These are phyloP conservation scores for Diachasma alloeum DNA, from an alignment of 1,140 invertebrate species.

Conservation along the genomic window DNA sequence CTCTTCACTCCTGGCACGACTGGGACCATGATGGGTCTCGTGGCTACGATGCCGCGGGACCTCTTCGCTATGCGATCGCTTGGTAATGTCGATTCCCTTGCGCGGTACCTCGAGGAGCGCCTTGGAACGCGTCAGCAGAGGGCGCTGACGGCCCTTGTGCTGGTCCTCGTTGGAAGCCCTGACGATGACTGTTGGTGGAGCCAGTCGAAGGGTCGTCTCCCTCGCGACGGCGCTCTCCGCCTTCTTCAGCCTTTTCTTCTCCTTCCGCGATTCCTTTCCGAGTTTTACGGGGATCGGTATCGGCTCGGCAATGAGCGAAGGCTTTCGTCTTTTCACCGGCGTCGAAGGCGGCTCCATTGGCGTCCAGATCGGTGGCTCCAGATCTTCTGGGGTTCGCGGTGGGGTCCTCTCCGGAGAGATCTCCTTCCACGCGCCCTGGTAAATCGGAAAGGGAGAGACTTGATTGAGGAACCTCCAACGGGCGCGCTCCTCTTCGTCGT, in stretches of 20 bases:
- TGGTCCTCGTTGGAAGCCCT: conserved; percentile 55
- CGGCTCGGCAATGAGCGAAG: conserved; percentile 35
- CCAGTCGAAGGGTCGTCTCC: conserved; percentile 26
- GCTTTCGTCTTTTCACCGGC: conserved; percentile 40
- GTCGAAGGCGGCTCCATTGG: conserved; percentile 39
- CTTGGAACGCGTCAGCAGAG: conserved; percentile 53
- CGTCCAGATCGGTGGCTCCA: conserved; percentile 53
- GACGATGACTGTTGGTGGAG: conserved; percentile 34
- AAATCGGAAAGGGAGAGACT: conserved; percentile 58
- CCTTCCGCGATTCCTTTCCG: conserved; percentile 29
- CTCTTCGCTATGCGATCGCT: conserved; percentile 60
- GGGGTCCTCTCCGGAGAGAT: conserved; percentile 55
- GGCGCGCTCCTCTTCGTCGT: conserved; percentile 49
- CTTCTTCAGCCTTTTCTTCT: conserved; percentile 31
- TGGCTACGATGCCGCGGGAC: conserved; percentile 43
- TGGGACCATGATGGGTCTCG: conserved; percentile 43
- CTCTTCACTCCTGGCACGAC: conserved; percentile 60
- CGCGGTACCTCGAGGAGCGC: conserved; percentile 55
- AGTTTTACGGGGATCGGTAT: conserved; percentile 38
- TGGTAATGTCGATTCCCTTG: conserved; percentile 42
- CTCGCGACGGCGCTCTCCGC: conserved; percentile 33
- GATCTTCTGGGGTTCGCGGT: conserved; percentile 38
- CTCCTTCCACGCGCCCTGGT: conserved; percentile 62
- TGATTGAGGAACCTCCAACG: conserved; percentile 57
- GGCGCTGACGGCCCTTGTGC: conserved; percentile 44